Base-by-base conservation (phyloP, 2,797 vertebrate species). In the Tamandua tetradactyla region DNA sequence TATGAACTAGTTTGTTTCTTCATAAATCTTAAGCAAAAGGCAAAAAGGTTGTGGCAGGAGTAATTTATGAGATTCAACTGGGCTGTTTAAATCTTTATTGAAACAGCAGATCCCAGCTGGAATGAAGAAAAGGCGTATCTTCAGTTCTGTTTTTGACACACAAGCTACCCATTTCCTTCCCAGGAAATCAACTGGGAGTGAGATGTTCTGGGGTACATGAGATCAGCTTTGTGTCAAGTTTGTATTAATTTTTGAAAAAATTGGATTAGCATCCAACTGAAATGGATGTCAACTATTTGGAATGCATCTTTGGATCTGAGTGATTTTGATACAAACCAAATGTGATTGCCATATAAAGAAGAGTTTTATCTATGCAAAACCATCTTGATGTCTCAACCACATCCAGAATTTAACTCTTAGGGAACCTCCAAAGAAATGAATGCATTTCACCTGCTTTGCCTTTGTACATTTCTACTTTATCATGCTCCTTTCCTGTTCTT, bases 281-380 rank as follows among this genome's bases (percentile, higher is more conserved):
- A 98, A 88, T 97, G 97, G 88, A 98, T 98, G 97, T 98, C 98
- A 98, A 94, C 96, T 83, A 64, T 84, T 97, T 97, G 97, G 98
- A 98, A 98, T 98, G 98, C 90, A 95, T 97, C 97, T 98, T 98
- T 88, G 97, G 96, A 98, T 97, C 81, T 83, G 94, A 97, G 95
- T 96, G 93, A 97, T 89, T 94, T 94, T 98, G 98, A 98, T 98
- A 97, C 8, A 96, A 98, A 98, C 96, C 98, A 98, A 98, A 98
- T 98, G 98, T 97, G 96, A 97, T 85, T 5, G 61, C 66, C 94
- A 89, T 97, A 88, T 94, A 92, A 93, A 95, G 92, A 95, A 94
- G 80, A 85, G 90, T 92, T 94, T 97, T 98, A 96, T 97, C 97
- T 97, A 52, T 74, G 84, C 3, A 66, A 72, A 93, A 89, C 62